Evolutionary conservation across 2,888 invertebrate species (phyloP).

Genomic region (Cordylochernes scorpioides): DNA sequence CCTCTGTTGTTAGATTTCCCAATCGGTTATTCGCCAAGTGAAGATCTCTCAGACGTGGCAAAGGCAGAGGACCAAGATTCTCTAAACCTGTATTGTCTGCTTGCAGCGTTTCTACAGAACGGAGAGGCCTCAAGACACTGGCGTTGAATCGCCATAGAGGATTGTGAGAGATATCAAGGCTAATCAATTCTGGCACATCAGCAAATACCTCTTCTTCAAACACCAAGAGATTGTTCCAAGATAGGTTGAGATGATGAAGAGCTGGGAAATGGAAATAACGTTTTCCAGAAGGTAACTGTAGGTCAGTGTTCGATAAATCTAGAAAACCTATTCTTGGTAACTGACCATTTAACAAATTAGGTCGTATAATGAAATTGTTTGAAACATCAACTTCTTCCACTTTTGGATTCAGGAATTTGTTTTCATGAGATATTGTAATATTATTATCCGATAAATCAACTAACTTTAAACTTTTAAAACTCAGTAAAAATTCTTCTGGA

Average conservation of each 20-base stretch:
- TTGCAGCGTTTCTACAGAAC: conserved; percentile 45
- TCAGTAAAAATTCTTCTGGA: too few species aligned
- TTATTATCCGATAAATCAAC: too few species aligned
- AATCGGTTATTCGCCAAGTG: conserved; percentile 54
- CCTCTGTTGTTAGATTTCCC: conserved; percentile 37
- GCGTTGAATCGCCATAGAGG: conserved; percentile 43
- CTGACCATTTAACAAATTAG: too few species aligned
- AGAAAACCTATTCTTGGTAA: too few species aligned
- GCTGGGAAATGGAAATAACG: too few species aligned
- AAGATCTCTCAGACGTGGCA: conserved; percentile 46
- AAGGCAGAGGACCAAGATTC: conserved; percentile 35
- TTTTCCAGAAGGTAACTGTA: too few species aligned
- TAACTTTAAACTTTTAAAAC: too few species aligned
- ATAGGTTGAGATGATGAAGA: conserved; percentile 43
- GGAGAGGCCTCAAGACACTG: conserved; percentile 62
- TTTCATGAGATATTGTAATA: too few species aligned
- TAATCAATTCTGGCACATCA: conserved; percentile 17
- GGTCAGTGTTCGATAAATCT: too few species aligned
- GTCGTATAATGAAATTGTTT: too few species aligned
- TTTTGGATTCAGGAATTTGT: too few species aligned
- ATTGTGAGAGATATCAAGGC: conserved; percentile 46
- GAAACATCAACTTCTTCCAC: too few species aligned
- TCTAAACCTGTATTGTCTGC: conserved; percentile 47
- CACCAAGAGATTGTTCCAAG: conserved; percentile 24
- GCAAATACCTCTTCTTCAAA: conserved; percentile 17